Percentiles rank a stretch among this genome's conserved stretches.
phyloP scores from a whole-genome alignment of 2,113 vertebrate species.

The Pseudopipra pipra region DNA sequence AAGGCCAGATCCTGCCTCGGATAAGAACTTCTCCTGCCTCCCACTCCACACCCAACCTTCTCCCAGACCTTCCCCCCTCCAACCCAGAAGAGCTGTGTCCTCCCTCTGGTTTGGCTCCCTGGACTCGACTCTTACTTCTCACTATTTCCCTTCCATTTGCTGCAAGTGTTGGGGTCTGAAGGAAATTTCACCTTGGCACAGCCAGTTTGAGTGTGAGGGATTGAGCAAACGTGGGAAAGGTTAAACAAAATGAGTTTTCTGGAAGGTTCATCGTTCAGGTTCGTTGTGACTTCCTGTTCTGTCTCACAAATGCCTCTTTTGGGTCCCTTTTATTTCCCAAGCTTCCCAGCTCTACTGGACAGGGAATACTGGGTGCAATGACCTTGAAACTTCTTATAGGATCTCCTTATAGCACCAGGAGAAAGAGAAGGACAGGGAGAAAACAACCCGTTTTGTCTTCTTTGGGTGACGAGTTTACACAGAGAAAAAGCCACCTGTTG shows the following conservation, averaged over 20 bases:
- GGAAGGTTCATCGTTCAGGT: background rate
- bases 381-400: background rate
- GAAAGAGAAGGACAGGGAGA: background rate
- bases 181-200: background rate
- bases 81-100: background rate
- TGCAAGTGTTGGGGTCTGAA: background rate
- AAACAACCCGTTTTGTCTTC: background rate
- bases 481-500: background rate
- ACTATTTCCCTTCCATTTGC: background rate
- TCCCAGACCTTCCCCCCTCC: background rate
- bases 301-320: background rate
- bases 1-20: background rate
- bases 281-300: background rate
- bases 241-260: background rate
- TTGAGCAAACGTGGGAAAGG: background rate
- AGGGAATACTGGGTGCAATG: background rate
- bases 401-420: background rate
- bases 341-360: background rate
- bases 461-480: background rate
- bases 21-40: background rate
- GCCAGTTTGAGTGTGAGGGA: background rate
- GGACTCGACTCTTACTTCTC: background rate
- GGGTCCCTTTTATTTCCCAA: background rate
- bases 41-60: background rate
- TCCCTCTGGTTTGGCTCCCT: background rate